Percentiles rank a stretch among this genome's conserved stretches.
These are phyloP conservation scores for Hybognathus amarus DNA, from an alignment of 2,797 vertebrate species.

Conservation along the genomic window DNA sequence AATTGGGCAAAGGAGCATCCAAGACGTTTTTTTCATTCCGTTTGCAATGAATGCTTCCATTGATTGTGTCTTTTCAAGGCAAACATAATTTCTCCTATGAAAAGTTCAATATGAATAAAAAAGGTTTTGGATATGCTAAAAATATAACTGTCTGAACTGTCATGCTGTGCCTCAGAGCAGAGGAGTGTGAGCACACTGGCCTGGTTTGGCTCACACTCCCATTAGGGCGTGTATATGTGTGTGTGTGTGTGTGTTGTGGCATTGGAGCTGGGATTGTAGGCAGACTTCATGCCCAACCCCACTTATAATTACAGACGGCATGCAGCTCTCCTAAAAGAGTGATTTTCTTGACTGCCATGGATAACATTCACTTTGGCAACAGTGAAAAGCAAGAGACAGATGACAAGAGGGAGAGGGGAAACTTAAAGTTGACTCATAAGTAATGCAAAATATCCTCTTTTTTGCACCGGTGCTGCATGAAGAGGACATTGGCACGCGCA, in stretches of 20 bases:
- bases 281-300: slow-evolving; percentile 73
- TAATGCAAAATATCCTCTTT: slow-evolving; percentile 63
- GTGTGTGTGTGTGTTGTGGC: slow-evolving; percentile 71
- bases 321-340: slow-evolving; percentile 73
- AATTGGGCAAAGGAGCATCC: slow-evolving; percentile 21
- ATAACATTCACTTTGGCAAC: slow-evolving; percentile 67
- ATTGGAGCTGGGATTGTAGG: slow-evolving; percentile 70
- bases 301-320: slow-evolving; percentile 82
- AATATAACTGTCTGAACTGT: slow-evolving; percentile 53
- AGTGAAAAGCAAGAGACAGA: slow-evolving; percentile 63
- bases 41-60: slow-evolving; percentile 50
- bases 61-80: slow-evolving; percentile 49
- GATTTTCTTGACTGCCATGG: slow-evolving; percentile 70
- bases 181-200: slow-evolving; percentile 55
- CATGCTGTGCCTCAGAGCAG: slow-evolving; percentile 45
- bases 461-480: slow-evolving; percentile 44
- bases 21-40: neutral
- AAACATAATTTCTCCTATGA: slow-evolving; percentile 52
- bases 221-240: slow-evolving; percentile 65
- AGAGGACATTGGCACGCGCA: slow-evolving; percentile 52
- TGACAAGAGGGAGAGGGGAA: slow-evolving; percentile 38
- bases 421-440: slow-evolving; percentile 57
- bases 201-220: slow-evolving; percentile 64
- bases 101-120: slow-evolving; percentile 53
- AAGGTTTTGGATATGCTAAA: slow-evolving; percentile 45